phyloP scores from a whole-genome alignment of 1,140 invertebrate genomes.

The Lepidurus arcticus region DNA sequence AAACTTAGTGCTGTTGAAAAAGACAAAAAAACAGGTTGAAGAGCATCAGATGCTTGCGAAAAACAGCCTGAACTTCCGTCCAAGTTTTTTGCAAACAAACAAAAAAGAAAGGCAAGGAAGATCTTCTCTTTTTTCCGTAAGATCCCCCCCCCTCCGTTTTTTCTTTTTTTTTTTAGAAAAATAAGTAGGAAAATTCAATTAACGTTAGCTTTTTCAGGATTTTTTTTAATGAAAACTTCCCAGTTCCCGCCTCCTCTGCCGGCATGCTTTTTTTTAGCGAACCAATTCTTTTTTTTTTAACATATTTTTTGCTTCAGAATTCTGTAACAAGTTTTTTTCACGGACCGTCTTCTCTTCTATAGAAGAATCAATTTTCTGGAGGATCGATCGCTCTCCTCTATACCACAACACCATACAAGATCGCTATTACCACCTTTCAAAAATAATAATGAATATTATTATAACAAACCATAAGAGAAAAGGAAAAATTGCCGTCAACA shows the following conservation, averaged over 20 bases:
- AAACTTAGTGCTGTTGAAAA: conserved; percentile 13
- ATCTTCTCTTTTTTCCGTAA: neutral
- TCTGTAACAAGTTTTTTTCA: neutral
- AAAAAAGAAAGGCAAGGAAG: conserved; percentile 1
- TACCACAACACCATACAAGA: no score
- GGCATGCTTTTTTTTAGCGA: neutral
- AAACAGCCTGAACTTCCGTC: conserved; percentile 12
- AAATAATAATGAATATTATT: neutral
- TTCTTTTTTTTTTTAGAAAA: neutral
- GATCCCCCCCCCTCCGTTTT: neutral
- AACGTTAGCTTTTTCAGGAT: neutral
- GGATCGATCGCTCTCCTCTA: conserved; percentile 5
- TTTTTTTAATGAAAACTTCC: neutral
- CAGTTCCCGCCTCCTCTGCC: neutral
- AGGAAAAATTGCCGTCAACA: conserved; percentile 13
- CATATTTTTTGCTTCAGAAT: neutral
- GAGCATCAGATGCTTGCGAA: neutral
- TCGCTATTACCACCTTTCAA: no score
- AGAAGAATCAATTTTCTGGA: neutral
- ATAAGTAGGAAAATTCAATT: neutral
- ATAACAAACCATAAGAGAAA: neutral
- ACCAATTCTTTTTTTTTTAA: neutral
- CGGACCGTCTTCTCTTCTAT: conserved; percentile 11
- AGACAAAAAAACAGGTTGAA: neutral
- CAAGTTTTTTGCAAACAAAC: conserved; percentile 20